A percentile compares a stretch with the other conserved stretches of the same genome.
These are phyloP conservation scores for Vespertilio murinus DNA, from an alignment of 2,797 vertebrate species.

Conservation along the genomic window DNA sequence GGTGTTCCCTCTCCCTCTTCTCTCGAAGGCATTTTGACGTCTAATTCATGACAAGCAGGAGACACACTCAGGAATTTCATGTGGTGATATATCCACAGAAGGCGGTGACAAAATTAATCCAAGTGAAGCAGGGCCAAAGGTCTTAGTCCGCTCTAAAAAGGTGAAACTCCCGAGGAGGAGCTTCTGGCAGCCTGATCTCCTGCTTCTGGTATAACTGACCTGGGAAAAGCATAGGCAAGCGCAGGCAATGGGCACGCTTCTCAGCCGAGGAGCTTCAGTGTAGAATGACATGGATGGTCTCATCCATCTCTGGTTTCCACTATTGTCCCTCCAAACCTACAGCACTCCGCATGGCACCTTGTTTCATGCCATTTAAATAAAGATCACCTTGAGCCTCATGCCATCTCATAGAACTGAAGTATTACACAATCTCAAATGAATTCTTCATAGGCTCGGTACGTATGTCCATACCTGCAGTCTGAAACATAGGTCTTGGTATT, in stretches of 20 bases:
- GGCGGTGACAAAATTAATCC: background rate
- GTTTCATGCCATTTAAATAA: slow-evolving; percentile 58
- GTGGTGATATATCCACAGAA: background rate
- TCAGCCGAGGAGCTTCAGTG: background rate
- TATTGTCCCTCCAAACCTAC: slow-evolving; percentile 31
- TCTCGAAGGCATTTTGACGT: slow-evolving; percentile 2
- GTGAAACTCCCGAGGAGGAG: background rate
- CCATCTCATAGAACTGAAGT: slow-evolving; percentile 38
- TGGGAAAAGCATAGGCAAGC: background rate
- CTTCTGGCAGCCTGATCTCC: background rate
- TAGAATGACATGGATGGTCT: slow-evolving; percentile 22
- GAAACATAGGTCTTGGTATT: background rate
- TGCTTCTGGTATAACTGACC: background rate
- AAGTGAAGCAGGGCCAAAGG: background rate
- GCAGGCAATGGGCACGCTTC: background rate
- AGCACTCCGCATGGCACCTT: slow-evolving; percentile 49
- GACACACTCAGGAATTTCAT: slow-evolving; percentile 15
- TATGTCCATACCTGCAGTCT: background rate
- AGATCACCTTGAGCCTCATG: slow-evolving; percentile 53
- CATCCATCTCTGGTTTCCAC: background rate
- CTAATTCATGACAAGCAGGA: background rate
- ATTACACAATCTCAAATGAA: slow-evolving; percentile 70
- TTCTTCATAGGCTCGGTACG: slow-evolving; percentile 37
- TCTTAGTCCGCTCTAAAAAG: background rate
- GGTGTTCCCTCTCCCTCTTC: background rate